phyloP scores from a whole-genome alignment of 2,113 vertebrate genomes.

The Romanogobio albipinnatus region DNA sequence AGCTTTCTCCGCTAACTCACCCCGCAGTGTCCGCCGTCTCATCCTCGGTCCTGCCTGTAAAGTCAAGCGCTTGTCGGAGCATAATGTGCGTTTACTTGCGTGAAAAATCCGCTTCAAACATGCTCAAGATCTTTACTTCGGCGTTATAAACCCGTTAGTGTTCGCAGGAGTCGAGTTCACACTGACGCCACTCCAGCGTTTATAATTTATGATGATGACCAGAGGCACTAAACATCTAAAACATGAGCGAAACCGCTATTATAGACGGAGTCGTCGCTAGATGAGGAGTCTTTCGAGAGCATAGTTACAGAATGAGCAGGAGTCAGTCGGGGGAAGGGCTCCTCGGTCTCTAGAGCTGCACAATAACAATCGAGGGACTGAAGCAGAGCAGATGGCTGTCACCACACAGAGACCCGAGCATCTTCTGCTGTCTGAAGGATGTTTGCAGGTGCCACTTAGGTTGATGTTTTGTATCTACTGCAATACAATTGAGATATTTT shows the following conservation, averaged over 20 bases:
- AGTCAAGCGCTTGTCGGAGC: slow-evolving; percentile 56
- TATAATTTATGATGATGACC: not conserved
- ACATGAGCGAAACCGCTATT: not conserved
- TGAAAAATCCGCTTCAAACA: slow-evolving; percentile 6
- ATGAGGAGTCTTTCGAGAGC: not conserved
- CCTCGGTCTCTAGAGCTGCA: not conserved
- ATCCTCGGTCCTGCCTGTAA: slow-evolving; percentile 53
- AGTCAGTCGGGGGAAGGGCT: slow-evolving; percentile 17
- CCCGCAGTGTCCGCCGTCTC: slow-evolving; percentile 69
- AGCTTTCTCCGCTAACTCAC: slow-evolving; percentile 65
- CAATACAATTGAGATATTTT: too few relatives aligned
- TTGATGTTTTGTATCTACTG: too few relatives aligned
- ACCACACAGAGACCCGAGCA: slow-evolving; percentile 27
- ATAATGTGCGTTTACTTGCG: slow-evolving; percentile 48
- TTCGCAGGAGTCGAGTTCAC: slow-evolving; percentile 2
- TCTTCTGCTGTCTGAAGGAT: not conserved
- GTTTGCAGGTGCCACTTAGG: too few relatives aligned
- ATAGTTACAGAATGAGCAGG: not conserved
- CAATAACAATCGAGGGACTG: slow-evolving; percentile 43
- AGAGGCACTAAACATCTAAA: not conserved
- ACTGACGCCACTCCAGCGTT: slow-evolving; percentile 24
- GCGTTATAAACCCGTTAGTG: not conserved
- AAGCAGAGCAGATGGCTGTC: slow-evolving; percentile 71
- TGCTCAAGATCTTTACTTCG: slow-evolving; percentile 12
- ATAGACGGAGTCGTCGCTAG: not conserved